Evolutionary conservation across 30 jellyfish, hydroid and myxozoan genomes (phyloP).

Genomic region (Pelagia noctiluca): DNA sequence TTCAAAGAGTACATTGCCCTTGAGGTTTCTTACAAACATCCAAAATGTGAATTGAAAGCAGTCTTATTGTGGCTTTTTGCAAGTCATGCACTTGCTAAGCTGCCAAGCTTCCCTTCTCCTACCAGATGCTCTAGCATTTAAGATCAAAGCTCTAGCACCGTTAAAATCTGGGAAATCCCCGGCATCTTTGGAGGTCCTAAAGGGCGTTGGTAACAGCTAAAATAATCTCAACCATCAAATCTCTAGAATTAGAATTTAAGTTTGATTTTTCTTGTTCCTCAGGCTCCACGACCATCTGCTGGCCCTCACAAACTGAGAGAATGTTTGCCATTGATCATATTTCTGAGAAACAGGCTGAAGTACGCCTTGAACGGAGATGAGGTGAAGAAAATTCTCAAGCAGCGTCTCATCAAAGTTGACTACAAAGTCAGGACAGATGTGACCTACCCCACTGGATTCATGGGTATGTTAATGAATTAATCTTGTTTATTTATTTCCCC

Average conservation of each 20-base stretch:
- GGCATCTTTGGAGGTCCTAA: no score
- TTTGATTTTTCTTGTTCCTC: conserved; percentile 1
- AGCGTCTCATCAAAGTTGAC: conserved; percentile 91
- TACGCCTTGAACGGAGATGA: conserved; percentile 93
- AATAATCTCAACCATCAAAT: background rate
- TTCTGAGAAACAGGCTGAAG: conserved; percentile 91
- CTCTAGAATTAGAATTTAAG: background rate
- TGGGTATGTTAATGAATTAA: conserved; percentile 75
- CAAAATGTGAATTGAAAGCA: no score
- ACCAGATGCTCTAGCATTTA: no score
- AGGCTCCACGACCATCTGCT: conserved; percentile 99
- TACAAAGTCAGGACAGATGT: conserved; percentile 95
- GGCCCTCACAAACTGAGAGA: conserved; percentile 99
- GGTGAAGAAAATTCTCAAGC: conserved; percentile 90
- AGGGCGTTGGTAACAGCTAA: background rate
- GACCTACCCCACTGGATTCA: conserved; percentile 96
- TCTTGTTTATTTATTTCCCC: no score
- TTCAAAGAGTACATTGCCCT: no score
- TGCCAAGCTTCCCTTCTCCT: no score
- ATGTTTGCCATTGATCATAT: conserved; percentile 92
- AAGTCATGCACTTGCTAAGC: no score
- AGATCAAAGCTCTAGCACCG: no score
- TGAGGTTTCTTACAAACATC: no score
- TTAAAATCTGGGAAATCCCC: no score
- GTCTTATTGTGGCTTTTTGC: no score